Base-by-base conservation (phyloP, 2,888 invertebrate species). In the Folsomia manolachei region DNA sequence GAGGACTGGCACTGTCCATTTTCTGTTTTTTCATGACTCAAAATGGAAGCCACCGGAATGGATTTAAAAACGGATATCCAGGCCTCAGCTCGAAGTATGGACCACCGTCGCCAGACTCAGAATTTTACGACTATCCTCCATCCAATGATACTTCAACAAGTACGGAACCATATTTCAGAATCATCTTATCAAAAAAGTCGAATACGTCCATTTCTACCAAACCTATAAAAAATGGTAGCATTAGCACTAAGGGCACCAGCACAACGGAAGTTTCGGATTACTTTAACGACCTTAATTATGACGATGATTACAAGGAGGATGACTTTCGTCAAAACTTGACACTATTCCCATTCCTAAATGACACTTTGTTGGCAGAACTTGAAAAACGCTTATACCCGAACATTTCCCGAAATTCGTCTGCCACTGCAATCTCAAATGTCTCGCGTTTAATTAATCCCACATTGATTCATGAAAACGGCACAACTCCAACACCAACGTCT, bases 101-200 rank as follows among this genome's bases (percentile, higher is more conserved):
- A 26, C 26, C 60, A n/a, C 56, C 67, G 26, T 7, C 9, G 7
- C 18, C 7, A 19, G n/a, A n/a, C n/a, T 56, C 56, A 7, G 56
- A 56, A 21, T 56, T 56, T 56, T 56, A 56, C 21, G 56, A 21
- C 7, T 56, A 26, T 27, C n/a, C 19, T n/a, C 21, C 64, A 27
- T 21, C 52, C 18, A 64, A 64, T 64, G n/a, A 19, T 7, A 24
- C 24, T n/a, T 63, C 25, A 23, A n/a, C n/a, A n/a, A 19, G 7
- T 2, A 25, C 27, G 2, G 64, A 64, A 21, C 67, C 67, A 14
- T 27, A 67, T 56, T 67, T 67, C n/a, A 27, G 67, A 52, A 67
- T 67, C n/a, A 56, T 67, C 4, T 56, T 67, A 21, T 66, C 65
- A 1, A 56, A 56, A 14, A 39, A 39, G 14, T 4, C 39, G 7